These are phyloP conservation scores for Perca fluviatilis DNA, from an alignment of 2,113 vertebrate genomes.

Conservation along the genomic window DNA sequence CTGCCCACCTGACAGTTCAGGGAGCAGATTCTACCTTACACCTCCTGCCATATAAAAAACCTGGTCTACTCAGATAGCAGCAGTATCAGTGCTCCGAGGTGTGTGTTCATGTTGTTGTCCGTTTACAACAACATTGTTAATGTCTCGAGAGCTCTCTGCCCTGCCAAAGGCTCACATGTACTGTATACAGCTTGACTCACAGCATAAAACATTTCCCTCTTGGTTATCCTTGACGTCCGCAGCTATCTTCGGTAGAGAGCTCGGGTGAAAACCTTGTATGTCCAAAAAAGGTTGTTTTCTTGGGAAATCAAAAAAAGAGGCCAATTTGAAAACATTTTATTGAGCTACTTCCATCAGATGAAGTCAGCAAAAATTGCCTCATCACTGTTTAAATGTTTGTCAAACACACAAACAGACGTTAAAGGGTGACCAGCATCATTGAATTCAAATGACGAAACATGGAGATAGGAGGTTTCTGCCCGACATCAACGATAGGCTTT, in stretches of 20 bases:
- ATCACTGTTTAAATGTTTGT: no score
- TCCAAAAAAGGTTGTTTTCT: no score
- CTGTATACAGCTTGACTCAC: neutral
- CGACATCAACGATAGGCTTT: neutral
- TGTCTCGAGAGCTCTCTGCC: neutral
- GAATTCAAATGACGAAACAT: no score
- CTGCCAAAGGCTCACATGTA: constrained; percentile 10
- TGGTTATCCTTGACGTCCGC: neutral
- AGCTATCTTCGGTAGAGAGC: neutral
- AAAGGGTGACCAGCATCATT: no score
- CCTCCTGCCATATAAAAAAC: constrained; percentile 37
- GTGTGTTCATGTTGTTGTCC: constrained; percentile 30
- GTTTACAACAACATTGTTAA: constrained; percentile 30
- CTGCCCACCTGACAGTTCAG: constrained; percentile 11
- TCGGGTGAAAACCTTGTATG: no score
- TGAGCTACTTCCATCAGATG: no score
- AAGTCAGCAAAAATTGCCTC: no score
- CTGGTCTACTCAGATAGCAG: constrained; percentile 19
- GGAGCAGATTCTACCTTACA: constrained; percentile 20
- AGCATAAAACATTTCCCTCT: neutral
- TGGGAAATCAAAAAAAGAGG: no score
- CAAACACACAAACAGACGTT: no score
- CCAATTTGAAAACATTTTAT: no score
- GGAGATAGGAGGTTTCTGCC: no score
- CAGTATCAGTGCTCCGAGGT: constrained; percentile 11